Conservation (phyloP, 2,113 vertebrate species). For the Salminus brasiliensis region DNA sequence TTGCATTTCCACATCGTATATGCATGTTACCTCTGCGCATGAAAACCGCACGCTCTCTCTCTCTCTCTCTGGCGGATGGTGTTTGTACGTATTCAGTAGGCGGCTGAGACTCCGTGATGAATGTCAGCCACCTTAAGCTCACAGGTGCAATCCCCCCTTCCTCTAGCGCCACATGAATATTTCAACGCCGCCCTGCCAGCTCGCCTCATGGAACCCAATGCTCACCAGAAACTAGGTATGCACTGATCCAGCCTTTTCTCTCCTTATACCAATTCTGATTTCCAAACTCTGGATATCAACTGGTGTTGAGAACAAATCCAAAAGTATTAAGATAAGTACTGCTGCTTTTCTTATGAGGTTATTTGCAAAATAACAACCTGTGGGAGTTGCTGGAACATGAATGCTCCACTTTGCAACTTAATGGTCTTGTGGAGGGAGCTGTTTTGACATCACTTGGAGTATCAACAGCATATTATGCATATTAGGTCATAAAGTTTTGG, state of each 20-base stretch:
- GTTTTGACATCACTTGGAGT: too few relatives aligned
- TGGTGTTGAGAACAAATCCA: too few relatives aligned
- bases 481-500: too few relatives aligned
- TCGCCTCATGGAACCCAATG: not conserved
- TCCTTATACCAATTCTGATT: not conserved
- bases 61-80: not conserved
- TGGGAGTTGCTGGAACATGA: too few relatives aligned
- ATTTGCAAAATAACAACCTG: too few relatives aligned
- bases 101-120: not conserved
- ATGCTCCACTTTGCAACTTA: too few relatives aligned
- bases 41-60: slow-evolving; percentile 4
- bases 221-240: not conserved
- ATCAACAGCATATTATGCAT: too few relatives aligned
- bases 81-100: not conserved
- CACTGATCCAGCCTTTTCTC: not conserved
- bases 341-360: too few relatives aligned
- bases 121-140: slow-evolving; percentile 27
- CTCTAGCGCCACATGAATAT: not conserved
- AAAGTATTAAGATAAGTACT: too few relatives aligned
- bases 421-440: too few relatives aligned
- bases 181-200: not conserved
- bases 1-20: slow-evolving; percentile 26
- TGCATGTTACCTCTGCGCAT: slow-evolving; percentile 6
- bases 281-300: not conserved
- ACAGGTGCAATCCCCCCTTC: slow-evolving; percentile 13